Conservation (phyloP, 2,113 vertebrate species). For the Trematocara unimaculatum region DNA sequence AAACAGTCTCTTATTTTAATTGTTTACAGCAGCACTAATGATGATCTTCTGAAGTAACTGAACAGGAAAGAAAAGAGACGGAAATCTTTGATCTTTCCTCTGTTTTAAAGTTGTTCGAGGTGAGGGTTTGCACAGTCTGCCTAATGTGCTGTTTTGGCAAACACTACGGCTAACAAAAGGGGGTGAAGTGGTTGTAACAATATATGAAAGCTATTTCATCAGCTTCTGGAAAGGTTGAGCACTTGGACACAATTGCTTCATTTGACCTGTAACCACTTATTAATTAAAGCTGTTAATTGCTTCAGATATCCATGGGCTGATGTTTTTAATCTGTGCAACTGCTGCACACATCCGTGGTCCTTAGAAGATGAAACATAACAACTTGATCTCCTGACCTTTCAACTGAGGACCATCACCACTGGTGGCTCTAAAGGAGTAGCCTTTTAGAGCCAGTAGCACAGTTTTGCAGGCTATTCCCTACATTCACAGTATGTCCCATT, state of each 20-base stretch:
- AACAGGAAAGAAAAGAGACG: constrained; percentile 14
- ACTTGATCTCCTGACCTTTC: background rate
- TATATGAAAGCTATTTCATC: constrained; percentile 40
- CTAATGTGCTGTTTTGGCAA: background rate
- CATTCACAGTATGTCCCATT: background rate
- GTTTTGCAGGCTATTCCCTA: background rate
- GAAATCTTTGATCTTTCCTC: constrained; percentile 24
- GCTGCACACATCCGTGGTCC: background rate
- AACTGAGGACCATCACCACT: background rate
- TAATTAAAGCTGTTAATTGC: background rate
- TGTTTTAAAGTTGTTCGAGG: background rate
- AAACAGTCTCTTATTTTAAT: constrained; percentile 2
- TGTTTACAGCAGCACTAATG: background rate
- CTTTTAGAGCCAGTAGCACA: background rate
- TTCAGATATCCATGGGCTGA: background rate
- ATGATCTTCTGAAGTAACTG: background rate
- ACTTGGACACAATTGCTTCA: background rate
- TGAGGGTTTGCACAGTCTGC: background rate
- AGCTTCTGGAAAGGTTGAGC: constrained; percentile 20
- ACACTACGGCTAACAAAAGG: background rate
- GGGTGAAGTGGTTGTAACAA: constrained; percentile 25
- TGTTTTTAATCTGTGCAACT: background rate
- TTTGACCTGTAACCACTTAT: background rate
- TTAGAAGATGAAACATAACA: background rate
- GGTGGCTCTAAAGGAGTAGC: background rate